Evolutionary conservation across 2,113 vertebrate genomes (phyloP).

Genomic region (Psettodes erumei): DNA sequence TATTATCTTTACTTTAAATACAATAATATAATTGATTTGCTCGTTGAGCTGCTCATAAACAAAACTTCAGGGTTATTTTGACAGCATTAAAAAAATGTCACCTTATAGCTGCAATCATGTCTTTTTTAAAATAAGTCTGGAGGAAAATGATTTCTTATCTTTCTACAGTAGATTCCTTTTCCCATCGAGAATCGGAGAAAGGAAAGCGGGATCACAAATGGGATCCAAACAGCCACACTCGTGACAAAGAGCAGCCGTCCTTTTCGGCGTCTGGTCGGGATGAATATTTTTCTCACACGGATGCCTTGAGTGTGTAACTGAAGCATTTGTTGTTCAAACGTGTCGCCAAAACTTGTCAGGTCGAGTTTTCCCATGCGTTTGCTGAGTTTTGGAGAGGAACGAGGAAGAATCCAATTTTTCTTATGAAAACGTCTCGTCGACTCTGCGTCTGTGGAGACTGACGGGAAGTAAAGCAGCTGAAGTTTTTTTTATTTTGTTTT

Average conservation of each 20-base stretch:
- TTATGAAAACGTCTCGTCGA: constrained; percentile 68
- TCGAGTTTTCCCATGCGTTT: constrained; percentile 62
- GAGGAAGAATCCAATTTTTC: constrained; percentile 69
- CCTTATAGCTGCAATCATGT: background rate
- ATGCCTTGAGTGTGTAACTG: constrained; percentile 49
- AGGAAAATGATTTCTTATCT: background rate
- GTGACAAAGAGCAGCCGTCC: constrained; percentile 43
- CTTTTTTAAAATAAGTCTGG: background rate
- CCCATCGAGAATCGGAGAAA: background rate
- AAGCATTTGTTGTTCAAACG: constrained; percentile 48
- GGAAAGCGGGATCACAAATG: constrained; percentile 24
- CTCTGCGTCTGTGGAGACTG: constrained; percentile 44
- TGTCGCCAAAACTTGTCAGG: constrained; percentile 65
- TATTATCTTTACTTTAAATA: constrained; percentile 30
- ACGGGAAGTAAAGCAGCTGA: constrained; percentile 46
- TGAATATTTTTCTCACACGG: constrained; percentile 57
- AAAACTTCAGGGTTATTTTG: background rate
- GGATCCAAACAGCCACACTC: constrained; percentile 41
- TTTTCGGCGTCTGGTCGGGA: constrained; percentile 56
- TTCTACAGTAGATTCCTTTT: background rate
- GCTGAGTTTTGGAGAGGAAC: constrained; percentile 69
- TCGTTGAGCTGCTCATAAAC: background rate
- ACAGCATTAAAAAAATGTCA: background rate
- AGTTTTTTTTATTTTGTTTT: constrained; percentile 26
- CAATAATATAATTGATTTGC: constrained; percentile 37